Base-by-base conservation (phyloP, 2,797 vertebrate species). In the Aulostomus chinensis region DNA sequence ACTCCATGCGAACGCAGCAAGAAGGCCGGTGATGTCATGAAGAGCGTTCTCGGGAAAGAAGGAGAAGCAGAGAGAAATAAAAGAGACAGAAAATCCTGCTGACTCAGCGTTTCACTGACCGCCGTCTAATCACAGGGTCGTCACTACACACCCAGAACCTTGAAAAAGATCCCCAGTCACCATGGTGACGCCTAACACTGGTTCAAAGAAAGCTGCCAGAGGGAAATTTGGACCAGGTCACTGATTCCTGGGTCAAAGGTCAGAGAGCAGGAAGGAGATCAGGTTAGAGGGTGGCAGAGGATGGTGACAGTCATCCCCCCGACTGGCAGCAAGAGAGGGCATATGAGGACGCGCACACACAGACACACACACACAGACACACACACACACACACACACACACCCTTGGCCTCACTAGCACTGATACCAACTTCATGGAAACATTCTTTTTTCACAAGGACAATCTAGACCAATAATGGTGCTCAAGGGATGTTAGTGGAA, bases 201-300 rank as follows among this genome's bases (percentile, higher is more conserved):
- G 20, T 22, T 25, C 11, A 50, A 51, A 17, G 32, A 54, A 13
- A 30, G n/a, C 62, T 17, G 30, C 18, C 5, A 16, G 0, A 2
- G 41, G 9, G 50, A 28, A 18, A 6, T 39, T 53, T 5, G 16
- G 24, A 54, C 10, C 3, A 26, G 52, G 31, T 81, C 74, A 25
- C 40, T 9, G 50, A 59, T 74, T 80, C 66, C 63, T 52, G 63
- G 60, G 59, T 76, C 64, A 71, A 58, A 85, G 86, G 73, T 76
- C 43, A 9, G 20, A 1, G 8, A 39, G 46, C 65, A 78, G 79
- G 59, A 70, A 64, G 46, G 51, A 59, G 46, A 53, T 49, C 34
- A 51, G 60, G 67, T 39, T 15, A n/a, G 13, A 53, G 5, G 35
- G 48, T 18, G 50, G 21, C 56, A 42, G 20, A 72, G 60, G 65